Conservation (phyloP, 2,113 vertebrate genomes). For the Hippocampus abdominalis region DNA sequence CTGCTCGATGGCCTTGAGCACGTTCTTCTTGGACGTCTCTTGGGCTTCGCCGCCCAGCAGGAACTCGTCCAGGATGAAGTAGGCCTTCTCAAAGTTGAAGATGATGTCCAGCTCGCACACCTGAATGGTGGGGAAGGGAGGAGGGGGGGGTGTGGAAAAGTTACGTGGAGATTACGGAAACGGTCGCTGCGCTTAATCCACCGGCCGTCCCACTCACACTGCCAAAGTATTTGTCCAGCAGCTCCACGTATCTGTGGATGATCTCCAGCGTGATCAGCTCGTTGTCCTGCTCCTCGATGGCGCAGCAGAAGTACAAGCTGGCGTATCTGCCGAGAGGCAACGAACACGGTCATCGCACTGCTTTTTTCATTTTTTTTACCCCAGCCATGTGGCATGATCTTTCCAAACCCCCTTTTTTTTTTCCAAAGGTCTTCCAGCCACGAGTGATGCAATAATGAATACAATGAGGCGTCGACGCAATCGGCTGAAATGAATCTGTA, state of each 20-base stretch:
- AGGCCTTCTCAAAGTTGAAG: constrained; percentile 80
- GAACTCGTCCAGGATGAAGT: constrained; percentile 95
- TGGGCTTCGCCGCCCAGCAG: constrained; percentile 95
- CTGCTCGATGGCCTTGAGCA: constrained; percentile 82
- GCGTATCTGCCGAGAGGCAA: constrained; percentile 83
- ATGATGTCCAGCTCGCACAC: constrained; percentile 82
- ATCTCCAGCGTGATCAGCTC: constrained; percentile 98
- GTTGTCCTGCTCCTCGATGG: constrained; percentile 96
- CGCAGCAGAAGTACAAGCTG: constrained; percentile 98
- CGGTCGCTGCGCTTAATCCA: too few relatives aligned
- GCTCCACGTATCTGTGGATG: constrained; percentile 98
- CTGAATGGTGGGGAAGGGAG: constrained; percentile 25
- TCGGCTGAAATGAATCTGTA: too few relatives aligned
- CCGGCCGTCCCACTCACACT: constrained; percentile 76
- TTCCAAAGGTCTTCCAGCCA: too few relatives aligned
- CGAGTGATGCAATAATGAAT: too few relatives aligned
- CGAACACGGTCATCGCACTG: not conserved
- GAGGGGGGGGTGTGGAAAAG: not conserved
- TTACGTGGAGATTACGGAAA: not conserved
- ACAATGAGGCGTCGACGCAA: too few relatives aligned
- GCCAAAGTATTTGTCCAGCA: constrained; percentile 99
- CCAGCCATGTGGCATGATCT: too few relatives aligned
- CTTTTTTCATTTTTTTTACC: too few relatives aligned
- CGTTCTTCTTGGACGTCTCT: constrained; percentile 97
- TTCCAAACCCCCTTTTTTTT: too few relatives aligned